These are phyloP conservation scores for Momotus momota DNA, from an alignment of 2,797 vertebrate species.

Conservation along the genomic window DNA sequence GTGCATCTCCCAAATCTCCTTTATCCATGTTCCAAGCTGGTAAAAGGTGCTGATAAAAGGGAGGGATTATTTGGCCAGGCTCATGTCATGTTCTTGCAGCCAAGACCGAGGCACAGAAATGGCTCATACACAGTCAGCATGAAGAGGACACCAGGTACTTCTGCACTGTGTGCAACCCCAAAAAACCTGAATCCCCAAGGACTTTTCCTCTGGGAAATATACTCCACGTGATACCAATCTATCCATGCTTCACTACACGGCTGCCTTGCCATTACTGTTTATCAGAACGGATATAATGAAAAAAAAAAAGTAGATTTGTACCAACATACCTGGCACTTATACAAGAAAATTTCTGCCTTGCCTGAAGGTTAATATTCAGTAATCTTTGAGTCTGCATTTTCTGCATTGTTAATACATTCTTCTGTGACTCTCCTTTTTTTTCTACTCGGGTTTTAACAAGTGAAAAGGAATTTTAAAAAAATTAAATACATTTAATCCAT, in stretches of 20 bases:
- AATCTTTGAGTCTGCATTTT: background rate
- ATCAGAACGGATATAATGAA: background rate
- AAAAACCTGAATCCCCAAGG: background rate
- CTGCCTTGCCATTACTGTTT: background rate
- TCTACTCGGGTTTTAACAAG: background rate
- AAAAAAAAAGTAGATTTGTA: background rate
- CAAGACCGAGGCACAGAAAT: background rate
- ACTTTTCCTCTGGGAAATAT: background rate
- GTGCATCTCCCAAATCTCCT: background rate
- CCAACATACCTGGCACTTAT: background rate
- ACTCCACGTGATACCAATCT: background rate
- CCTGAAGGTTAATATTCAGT: slow-evolving; percentile 4
- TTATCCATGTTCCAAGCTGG: background rate
- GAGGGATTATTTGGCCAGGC: background rate
- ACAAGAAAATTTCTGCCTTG: background rate
- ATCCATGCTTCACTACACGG: background rate
- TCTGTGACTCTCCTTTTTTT: background rate
- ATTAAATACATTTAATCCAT: background rate
- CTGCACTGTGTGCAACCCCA: background rate
- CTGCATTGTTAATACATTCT: slow-evolving; percentile 6
- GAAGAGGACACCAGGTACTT: background rate
- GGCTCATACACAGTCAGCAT: background rate
- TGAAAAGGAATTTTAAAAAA: background rate
- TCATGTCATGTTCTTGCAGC: background rate
- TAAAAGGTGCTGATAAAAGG: background rate